These are phyloP conservation scores for Hippocampus guttulatus DNA, from an alignment of 2,113 vertebrate species.

Conservation along the genomic window DNA sequence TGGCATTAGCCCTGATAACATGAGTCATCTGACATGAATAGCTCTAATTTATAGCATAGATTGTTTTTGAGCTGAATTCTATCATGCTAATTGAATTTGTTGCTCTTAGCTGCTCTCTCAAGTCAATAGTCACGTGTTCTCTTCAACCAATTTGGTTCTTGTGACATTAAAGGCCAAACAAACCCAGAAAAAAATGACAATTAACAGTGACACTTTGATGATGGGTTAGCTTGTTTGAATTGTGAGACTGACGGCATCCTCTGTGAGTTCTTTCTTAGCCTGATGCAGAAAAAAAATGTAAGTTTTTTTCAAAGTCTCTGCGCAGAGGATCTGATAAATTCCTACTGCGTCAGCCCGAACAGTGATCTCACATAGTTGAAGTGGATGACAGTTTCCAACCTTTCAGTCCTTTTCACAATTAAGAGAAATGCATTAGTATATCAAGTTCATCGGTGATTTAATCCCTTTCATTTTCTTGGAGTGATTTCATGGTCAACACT, in stretches of 20 bases:
- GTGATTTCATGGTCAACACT: too few relatives aligned
- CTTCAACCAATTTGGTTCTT: conserved; percentile 59
- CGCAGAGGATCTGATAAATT: not conserved
- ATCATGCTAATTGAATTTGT: conserved; percentile 76
- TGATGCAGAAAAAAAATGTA: not conserved
- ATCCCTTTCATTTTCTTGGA: too few relatives aligned
- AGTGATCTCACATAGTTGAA: too few relatives aligned
- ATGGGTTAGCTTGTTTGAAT: conserved; percentile 37
- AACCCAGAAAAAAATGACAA: conserved; percentile 52
- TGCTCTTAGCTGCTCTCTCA: conserved; percentile 68
- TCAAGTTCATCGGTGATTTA: too few relatives aligned
- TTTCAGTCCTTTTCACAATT: too few relatives aligned
- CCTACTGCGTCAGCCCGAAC: not conserved
- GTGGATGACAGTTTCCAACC: too few relatives aligned
- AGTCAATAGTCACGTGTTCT: conserved; percentile 69
- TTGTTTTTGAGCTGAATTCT: conserved; percentile 80
- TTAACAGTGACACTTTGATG: conserved; percentile 66
- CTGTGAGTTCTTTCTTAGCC: conserved; percentile 31
- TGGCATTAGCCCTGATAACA: conserved; percentile 62
- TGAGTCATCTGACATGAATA: conserved; percentile 77
- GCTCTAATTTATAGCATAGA: conserved; percentile 75
- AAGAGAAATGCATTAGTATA: too few relatives aligned
- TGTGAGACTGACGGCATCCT: conserved; percentile 13
- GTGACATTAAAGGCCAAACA: conserved; percentile 40
- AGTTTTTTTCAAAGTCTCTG: not conserved